phyloP scores from a whole-genome alignment of 2,113 vertebrate genomes.

The Conger conger region DNA sequence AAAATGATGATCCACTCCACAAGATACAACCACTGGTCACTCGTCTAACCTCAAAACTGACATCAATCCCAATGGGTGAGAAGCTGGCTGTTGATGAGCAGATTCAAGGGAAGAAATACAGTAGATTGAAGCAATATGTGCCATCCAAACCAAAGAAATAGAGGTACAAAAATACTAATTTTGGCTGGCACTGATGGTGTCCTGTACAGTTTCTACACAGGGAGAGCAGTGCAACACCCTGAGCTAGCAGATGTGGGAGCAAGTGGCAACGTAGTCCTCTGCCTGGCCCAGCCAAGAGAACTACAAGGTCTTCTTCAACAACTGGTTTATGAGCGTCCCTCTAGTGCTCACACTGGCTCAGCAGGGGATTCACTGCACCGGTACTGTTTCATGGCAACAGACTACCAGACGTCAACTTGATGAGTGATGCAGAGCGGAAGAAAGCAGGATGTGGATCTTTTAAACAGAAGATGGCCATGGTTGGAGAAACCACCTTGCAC shows the following conservation, averaged over 20 bases:
- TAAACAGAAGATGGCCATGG: no score
- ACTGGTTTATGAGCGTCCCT: background rate
- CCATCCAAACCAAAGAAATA: conserved; percentile 23
- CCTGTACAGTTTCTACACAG: conserved; percentile 19
- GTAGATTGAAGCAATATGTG: conserved; percentile 33
- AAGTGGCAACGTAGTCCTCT: conserved; percentile 21
- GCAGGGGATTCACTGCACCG: no score
- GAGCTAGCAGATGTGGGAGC: conserved; percentile 27
- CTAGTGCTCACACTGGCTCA: no score
- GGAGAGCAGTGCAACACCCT: conserved; percentile 11
- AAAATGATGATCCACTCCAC: no score
- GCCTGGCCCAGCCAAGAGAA: conserved; percentile 11
- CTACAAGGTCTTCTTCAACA: conserved; percentile 3
- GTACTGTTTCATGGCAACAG: no score
- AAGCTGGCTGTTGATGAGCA: conserved; percentile 34
- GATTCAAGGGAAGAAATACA: conserved; percentile 33
- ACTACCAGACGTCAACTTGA: no score
- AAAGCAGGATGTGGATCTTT: no score
- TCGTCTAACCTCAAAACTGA: conserved; percentile 28
- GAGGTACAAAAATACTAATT: background rate
- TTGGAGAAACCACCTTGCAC: no score
- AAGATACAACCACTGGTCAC: conserved; percentile 19
- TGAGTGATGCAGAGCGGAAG: no score
- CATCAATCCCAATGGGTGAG: conserved; percentile 26
- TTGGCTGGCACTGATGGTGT: conserved; percentile 12